phyloP scores from a whole-genome alignment of 2,113 vertebrate species.

The Pachyramphus minor region DNA sequence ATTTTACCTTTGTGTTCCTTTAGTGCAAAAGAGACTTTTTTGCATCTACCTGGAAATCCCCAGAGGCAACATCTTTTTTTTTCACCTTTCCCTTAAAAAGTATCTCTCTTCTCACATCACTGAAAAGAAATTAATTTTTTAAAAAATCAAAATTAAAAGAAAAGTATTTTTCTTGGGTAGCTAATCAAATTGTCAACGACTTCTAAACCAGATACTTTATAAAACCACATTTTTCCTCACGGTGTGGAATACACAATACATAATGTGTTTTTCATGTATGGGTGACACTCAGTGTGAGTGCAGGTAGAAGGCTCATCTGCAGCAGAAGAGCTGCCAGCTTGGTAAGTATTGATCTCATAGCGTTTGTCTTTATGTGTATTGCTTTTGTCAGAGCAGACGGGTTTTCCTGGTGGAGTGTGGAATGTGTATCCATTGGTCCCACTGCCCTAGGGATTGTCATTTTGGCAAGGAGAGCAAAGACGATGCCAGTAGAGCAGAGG shows the following conservation, averaged over 20 bases:
- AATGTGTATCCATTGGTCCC: slow-evolving; percentile 15
- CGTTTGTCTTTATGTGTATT: background rate
- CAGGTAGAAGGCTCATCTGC: background rate
- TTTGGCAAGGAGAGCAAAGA: slow-evolving; percentile 23
- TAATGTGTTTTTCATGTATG: background rate
- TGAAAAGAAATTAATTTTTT: background rate
- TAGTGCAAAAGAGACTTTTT: background rate
- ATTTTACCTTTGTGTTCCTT: background rate
- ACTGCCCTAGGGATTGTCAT: background rate
- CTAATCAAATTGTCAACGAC: background rate
- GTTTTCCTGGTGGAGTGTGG: background rate
- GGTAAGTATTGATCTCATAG: background rate
- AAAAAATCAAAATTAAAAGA: background rate
- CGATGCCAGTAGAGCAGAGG: background rate
- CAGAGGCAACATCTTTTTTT: background rate
- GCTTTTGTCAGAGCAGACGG: background rate
- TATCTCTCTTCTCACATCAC: background rate
- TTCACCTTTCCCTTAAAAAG: background rate
- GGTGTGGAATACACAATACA: background rate
- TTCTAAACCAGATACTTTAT: background rate
- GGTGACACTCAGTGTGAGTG: background rate
- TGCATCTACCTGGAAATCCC: background rate
- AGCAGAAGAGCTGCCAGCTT: background rate
- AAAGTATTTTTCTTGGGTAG: background rate
- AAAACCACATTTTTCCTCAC: background rate